phyloP scores from a whole-genome alignment of 2,888 invertebrate genomes.

The Heliconius ismenius region DNA sequence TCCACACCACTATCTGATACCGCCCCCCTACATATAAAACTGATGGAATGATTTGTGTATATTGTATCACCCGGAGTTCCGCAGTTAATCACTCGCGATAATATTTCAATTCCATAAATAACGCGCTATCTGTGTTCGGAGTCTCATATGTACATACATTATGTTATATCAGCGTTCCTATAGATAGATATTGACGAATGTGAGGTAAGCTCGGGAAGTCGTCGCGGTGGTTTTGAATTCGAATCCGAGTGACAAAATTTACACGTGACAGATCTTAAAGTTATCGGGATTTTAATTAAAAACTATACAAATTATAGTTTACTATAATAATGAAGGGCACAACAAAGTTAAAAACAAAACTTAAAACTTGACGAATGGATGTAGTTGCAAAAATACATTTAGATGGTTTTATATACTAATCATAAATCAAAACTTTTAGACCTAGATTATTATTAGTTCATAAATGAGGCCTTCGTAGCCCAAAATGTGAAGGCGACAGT shows the following conservation, averaged over 20 bases:
- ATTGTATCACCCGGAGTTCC: constrained; percentile 36
- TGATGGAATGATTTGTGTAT: constrained; percentile 30
- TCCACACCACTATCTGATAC: background rate
- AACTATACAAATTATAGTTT: background rate
- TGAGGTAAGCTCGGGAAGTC: background rate
- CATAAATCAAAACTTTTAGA: background rate
- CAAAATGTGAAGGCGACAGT: background rate
- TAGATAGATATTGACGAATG: background rate
- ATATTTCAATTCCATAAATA: constrained; percentile 30
- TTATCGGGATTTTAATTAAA: background rate
- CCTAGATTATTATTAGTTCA: background rate
- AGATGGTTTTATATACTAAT: too few species aligned
- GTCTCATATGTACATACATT: background rate
- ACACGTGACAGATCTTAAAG: background rate
- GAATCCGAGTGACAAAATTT: background rate
- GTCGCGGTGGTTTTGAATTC: background rate
- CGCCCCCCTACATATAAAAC: constrained; percentile 3
- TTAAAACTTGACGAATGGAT: too few species aligned
- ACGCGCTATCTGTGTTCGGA: constrained; percentile 14
- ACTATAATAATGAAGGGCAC: background rate
- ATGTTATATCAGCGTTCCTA: background rate
- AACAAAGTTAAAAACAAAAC: background rate
- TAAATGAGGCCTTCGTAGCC: too few species aligned
- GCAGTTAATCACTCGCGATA: constrained; percentile 30
- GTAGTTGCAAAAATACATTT: too few species aligned